These are phyloP conservation scores for Penaeus monodon DNA, from an alignment of 2,888 invertebrate genomes.

Conservation along the genomic window DNA sequence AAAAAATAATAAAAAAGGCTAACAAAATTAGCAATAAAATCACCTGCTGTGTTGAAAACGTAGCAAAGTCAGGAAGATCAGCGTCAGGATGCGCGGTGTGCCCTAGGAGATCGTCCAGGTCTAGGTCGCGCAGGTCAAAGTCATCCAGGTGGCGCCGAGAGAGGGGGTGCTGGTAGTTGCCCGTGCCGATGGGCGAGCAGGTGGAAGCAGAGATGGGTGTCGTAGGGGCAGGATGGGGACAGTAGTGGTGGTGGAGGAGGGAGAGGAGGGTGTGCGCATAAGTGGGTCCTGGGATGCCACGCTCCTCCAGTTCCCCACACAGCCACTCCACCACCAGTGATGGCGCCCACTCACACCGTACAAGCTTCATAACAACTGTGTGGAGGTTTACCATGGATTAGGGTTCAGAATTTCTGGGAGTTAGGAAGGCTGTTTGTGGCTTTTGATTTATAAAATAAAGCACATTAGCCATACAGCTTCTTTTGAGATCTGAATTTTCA, in stretches of 20 bases:
- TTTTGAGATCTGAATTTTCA: no score
- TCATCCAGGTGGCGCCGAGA: slow-evolving; percentile 53
- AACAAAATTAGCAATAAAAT: neutral
- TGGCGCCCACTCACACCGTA: slow-evolving; percentile 64
- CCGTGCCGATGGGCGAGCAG: slow-evolving; percentile 30
- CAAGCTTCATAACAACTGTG: slow-evolving; percentile 65
- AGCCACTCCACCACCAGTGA: slow-evolving; percentile 65
- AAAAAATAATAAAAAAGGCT: no score
- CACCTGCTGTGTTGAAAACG: slow-evolving; percentile 53
- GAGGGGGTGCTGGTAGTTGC: slow-evolving; percentile 38
- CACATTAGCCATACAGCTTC: no score
- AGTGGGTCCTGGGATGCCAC: slow-evolving; percentile 61
- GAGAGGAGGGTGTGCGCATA: slow-evolving; percentile 64
- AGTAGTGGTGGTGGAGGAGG: slow-evolving; percentile 65
- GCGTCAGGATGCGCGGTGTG: slow-evolving; percentile 60
- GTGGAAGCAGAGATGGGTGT: slow-evolving; percentile 31
- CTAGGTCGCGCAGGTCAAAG: slow-evolving; percentile 56
- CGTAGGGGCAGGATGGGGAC: slow-evolving; percentile 60
- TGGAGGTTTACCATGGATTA: no score
- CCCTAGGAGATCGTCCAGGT: slow-evolving; percentile 58
- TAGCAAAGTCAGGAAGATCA: slow-evolving; percentile 49
- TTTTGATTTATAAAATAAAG: no score
- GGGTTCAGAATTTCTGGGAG: neutral
- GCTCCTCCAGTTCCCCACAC: slow-evolving; percentile 63
- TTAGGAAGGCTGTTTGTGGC: neutral